Evolutionary conservation across 2,113 vertebrate genomes (phyloP), one percentile per base, ranked within the genome.

Genomic region (Corythaeola cristata): DNA sequence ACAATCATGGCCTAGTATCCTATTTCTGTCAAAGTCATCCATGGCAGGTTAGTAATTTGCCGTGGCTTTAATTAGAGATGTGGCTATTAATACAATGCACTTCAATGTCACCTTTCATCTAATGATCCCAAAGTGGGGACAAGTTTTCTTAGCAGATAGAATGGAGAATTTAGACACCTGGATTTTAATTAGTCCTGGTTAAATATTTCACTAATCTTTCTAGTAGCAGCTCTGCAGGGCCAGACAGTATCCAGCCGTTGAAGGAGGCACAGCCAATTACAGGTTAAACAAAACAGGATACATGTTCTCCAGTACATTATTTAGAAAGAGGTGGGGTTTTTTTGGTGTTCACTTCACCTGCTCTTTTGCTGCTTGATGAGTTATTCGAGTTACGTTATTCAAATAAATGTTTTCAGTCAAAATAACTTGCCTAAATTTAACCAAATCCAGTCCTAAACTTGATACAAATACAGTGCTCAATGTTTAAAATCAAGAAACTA

Each of bases 51-150:
- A 94, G 80, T 97, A 97, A 96, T 96, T 97, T 97, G 87, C 78
- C 19, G 2, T 55, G 92, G 81, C 93, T 97, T 97, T 97, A 96
- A 97, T 97, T 97, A 97, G 96, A 91, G 89, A 93, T 95, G 91
- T 59, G 55, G 91, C 95, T 97, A 96, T 97, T 97, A 97, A 97
- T 97, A 95, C 41, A 88, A 85, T 71, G 59, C 84, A 79, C 41
- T 96, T 97, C 93, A 97, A 96, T 95, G 96, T 97, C 94, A 97
- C 97, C 96, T 97, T 92, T 96, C 89, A 79, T 95, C 74, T 82
- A 88, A 95, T 37, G 77, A 94, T 96, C 69, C 87, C 87, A 85
- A 88, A 89, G 93, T 88, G 66, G 37, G 87, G 80, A 93, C 81
- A 90, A 64, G 76, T 94, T 93, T 96, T 52, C 64, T 89, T 91